Evolutionary conservation across 2,888 invertebrate species (phyloP).

Genomic region (Polydrusus cervinus): DNA sequence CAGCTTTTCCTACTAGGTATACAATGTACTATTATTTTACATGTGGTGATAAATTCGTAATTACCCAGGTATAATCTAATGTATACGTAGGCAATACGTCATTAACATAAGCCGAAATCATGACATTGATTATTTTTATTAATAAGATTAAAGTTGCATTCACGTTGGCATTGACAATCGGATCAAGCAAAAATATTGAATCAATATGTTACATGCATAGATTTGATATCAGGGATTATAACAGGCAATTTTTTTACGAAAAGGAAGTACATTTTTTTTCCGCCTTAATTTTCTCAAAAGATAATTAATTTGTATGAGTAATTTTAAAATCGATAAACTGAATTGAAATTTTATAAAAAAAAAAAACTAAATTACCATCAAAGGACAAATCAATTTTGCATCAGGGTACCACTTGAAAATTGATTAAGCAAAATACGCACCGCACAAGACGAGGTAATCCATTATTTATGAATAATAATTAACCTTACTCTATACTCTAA

Average conservation of each 20-base stretch:
- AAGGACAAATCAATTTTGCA: conserved; percentile 21
- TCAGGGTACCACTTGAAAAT: conserved; percentile 7
- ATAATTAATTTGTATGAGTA: neutral
- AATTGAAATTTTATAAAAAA: conserved; percentile 1
- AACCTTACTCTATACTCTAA: conserved; percentile 8
- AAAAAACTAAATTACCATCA: conserved; percentile 1
- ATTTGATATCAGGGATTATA: neutral
- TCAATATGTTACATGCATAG: neutral
- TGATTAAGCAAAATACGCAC: neutral
- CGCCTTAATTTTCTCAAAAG: neutral
- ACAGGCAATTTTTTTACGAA: neutral
- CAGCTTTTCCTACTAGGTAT: no score
- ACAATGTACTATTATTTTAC: no score
- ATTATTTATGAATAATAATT: conserved; percentile 19
- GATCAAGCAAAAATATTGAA: no score
- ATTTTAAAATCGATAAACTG: conserved; percentile 2
- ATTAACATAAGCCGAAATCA: no score
- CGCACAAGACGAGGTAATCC: conserved; percentile 19
- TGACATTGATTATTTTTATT: no score
- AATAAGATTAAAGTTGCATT: no score
- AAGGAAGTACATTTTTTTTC: conserved; percentile 6
- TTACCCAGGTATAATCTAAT: no score
- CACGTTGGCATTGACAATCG: no score
- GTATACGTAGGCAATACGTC: no score
- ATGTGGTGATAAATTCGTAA: no score